These are phyloP conservation scores for Helogale parvula DNA, from an alignment of 2,113 vertebrate genomes.

Conservation along the genomic window DNA sequence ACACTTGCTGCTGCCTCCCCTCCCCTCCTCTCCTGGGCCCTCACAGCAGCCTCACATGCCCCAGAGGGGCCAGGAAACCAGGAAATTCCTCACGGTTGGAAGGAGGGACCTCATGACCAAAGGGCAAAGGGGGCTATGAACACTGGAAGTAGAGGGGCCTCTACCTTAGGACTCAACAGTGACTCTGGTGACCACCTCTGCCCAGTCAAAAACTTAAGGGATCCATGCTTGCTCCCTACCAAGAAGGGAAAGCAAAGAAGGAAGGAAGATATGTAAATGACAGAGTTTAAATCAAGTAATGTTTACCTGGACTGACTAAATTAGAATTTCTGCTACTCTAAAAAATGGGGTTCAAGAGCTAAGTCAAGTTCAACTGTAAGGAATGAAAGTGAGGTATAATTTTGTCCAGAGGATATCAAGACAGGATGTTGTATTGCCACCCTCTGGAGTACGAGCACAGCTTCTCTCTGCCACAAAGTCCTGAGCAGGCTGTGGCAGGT, in stretches of 20 bases:
- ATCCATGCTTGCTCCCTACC: neutral
- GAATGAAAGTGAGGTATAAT: neutral
- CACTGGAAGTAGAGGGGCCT: neutral
- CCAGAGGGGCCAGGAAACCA: neutral
- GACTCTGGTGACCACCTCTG: neutral
- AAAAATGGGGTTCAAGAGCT: neutral
- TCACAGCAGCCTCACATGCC: neutral
- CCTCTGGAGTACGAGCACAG: fast-evolving
- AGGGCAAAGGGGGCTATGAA: neutral
- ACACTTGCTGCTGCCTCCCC: neutral
- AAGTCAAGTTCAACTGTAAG: neutral
- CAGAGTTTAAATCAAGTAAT: neutral
- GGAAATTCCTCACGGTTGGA: neutral
- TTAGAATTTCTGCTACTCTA: neutral
- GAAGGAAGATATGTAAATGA: neutral
- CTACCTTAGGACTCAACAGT: neutral
- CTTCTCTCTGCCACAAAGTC: neutral
- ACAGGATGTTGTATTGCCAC: neutral
- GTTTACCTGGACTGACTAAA: neutral
- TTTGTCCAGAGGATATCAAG: neutral
- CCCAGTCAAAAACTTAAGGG: neutral
- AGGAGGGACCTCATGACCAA: neutral
- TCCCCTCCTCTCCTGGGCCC: neutral
- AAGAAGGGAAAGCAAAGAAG: neutral
- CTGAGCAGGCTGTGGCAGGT: neutral